Percentiles rank a stretch among this genome's conserved stretches.
phyloP scores from a whole-genome alignment of 2,797 vertebrate species.

The Ispidina lecontei region DNA sequence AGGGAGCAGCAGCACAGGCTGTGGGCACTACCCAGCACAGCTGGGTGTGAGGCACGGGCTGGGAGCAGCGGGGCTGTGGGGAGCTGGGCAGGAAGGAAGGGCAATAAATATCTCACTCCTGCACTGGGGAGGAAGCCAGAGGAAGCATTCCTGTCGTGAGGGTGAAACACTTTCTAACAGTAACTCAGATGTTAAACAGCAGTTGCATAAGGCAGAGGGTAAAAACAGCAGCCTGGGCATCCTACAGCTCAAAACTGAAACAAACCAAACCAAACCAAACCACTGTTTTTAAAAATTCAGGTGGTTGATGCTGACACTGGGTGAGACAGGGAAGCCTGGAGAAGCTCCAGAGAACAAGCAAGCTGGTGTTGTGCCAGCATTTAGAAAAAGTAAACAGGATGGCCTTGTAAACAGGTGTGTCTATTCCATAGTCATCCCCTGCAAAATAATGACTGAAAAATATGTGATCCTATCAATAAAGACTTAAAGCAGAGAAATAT shows the following conservation, averaged over 20 bases:
- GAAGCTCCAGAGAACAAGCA: not conserved
- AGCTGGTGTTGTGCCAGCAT: not conserved
- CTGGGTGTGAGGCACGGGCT: not conserved
- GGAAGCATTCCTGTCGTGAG: not conserved
- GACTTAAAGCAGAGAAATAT: slow-evolving; percentile 17
- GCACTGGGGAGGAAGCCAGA: slow-evolving; percentile 24
- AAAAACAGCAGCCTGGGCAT: not conserved
- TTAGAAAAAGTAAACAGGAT: slow-evolving; percentile 54
- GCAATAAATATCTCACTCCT: slow-evolving; percentile 17
- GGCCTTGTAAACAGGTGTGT: slow-evolving; percentile 58
- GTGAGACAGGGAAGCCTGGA: not conserved
- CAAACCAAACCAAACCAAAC: too few species aligned
- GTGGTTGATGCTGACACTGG: not conserved
- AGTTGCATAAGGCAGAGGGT: not conserved
- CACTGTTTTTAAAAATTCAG: not conserved
- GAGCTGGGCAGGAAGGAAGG: slow-evolving; percentile 47
- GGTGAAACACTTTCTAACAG: slow-evolving; percentile 4
- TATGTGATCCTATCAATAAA: not conserved
- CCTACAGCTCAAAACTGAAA: not conserved
- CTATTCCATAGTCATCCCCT: not conserved
- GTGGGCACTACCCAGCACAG: accelerated
- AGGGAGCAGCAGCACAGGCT: not conserved
- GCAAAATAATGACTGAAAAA: slow-evolving; percentile 36
- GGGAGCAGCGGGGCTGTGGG: not conserved
- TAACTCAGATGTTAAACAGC: slow-evolving; percentile 5